A percentile compares a stretch with the other conserved stretches of the same genome.
Conservation (phyloP, 2,797 vertebrate species). For the Platalea minor region DNA sequence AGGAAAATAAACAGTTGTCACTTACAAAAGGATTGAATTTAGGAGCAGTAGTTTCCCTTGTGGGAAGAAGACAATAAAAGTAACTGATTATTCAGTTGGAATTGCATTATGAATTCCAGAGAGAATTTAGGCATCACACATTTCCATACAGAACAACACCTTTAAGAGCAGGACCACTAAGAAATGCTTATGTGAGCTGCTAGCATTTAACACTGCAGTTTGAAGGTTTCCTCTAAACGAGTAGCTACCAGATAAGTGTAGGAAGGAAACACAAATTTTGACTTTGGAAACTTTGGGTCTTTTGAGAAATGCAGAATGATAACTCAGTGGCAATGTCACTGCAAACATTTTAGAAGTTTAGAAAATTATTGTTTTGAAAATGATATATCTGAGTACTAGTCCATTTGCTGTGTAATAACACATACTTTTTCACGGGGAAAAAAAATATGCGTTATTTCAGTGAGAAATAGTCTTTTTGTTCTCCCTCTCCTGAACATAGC, state of each 20-base stretch:
- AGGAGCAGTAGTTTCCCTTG: background rate
- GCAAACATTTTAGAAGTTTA: background rate
- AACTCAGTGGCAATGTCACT: background rate
- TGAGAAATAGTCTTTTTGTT: background rate
- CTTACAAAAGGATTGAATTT: background rate
- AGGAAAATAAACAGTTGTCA: background rate
- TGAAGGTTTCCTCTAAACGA: background rate
- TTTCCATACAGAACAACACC: background rate
- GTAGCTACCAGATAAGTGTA: accelerated
- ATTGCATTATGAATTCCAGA: background rate
- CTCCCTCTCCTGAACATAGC: background rate
- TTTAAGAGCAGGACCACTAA: background rate
- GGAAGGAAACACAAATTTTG: background rate
- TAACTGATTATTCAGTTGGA: background rate
- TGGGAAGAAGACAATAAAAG: background rate
- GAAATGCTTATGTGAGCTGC: background rate
- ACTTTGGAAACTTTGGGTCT: background rate
- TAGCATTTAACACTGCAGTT: background rate
- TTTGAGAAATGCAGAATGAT: background rate
- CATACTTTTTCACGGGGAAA: background rate
- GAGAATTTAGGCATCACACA: background rate
- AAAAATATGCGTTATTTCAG: background rate
- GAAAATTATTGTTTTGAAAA: background rate
- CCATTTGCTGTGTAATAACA: background rate
- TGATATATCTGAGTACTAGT: background rate